Evolutionary conservation across 2,888 invertebrate genomes (phyloP), one percentile per base, ranked within the genome.

Genomic region (Ceramica pisi): DNA sequence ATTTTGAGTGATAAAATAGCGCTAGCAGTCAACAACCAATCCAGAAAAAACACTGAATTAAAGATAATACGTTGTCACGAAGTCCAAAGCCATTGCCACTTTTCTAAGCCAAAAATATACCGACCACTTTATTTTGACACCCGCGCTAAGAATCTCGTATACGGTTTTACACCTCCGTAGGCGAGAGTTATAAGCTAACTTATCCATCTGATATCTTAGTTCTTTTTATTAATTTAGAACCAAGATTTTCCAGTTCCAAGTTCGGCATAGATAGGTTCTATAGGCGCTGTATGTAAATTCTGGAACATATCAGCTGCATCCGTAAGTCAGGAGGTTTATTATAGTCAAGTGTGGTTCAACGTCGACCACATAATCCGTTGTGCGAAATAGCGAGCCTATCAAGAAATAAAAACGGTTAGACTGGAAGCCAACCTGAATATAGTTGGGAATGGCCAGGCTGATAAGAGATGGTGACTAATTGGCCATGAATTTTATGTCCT

Each of bases 1-100:
- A 26, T 48, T 19, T 59, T 23, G 26, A 64, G 59, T 48, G n/a
- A 35, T 23, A 64, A 26, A 62, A 57, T 57, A 46, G 50, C 41
- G n/a, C 21, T 31, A 62, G 38, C 61, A 46, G 38, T 55, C 70
- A 77, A 70, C 70, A 61, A 46, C 16, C 21, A 60, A 63, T 63
- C 21, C 57, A 51, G 21, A 19, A 38, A 53, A 60, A 66, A 66
- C 65, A 74, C 41, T 44, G 61, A 50, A 64, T 81, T 77, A 60
- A 61, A 75, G 62, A 71, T 69, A 66, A 71, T 23, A 55, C 55
- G 21, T 35, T 73, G 67, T 53, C 81, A 63, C 67, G 64, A 61
- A 48, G 31, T 23, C 53, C 44, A 56, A 38, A 66, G 41, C 41
- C 44, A 67, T 81, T 68, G 75, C 75, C 41, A 59, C 65, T 80